Conservation (phyloP, 2,888 invertebrate genomes). For the Drosophila pseudotalamancana region DNA sequence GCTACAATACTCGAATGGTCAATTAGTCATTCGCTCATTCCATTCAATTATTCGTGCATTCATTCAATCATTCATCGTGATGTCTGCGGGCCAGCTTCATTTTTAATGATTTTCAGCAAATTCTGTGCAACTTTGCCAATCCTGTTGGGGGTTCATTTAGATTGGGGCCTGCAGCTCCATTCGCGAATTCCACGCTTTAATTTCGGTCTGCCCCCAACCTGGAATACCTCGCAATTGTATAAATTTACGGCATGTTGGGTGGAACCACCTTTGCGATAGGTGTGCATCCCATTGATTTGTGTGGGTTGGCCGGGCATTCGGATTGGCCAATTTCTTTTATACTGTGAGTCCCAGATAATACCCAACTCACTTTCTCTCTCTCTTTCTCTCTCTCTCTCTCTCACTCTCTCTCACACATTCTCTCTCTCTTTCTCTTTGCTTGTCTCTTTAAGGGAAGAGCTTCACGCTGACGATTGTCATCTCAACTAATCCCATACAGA, state of each 20-base stretch:
- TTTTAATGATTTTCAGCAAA: conserved; percentile 20
- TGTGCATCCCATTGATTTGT: no score
- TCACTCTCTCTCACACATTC: background rate
- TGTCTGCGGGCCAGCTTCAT: conserved; percentile 20
- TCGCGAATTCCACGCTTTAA: conserved; percentile 23
- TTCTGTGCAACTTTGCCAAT: conserved; percentile 12
- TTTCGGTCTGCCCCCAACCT: conserved; percentile 5
- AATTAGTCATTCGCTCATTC: no score
- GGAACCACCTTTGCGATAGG: no score
- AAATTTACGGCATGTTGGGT: no score
- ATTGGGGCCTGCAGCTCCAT: conserved; percentile 30
- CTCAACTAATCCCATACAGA: conserved; percentile 96
- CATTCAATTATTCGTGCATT: conserved; percentile 5
- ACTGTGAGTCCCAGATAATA: background rate
- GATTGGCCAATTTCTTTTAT: no score
- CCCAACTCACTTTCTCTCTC: conserved; percentile 2
- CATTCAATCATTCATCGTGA: conserved; percentile 11
- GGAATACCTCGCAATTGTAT: background rate
- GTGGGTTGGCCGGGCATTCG: no score
- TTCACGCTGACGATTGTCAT: conserved; percentile 98
- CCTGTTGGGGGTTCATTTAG: conserved; percentile 13
- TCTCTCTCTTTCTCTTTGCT: conserved; percentile 14
- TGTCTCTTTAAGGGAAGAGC: conserved; percentile 92
- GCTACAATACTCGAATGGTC: no score
- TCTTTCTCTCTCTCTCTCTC: conserved; percentile 6